phyloP scores from a whole-genome alignment of 2,113 vertebrate species.

The Aphyosemion australe region DNA sequence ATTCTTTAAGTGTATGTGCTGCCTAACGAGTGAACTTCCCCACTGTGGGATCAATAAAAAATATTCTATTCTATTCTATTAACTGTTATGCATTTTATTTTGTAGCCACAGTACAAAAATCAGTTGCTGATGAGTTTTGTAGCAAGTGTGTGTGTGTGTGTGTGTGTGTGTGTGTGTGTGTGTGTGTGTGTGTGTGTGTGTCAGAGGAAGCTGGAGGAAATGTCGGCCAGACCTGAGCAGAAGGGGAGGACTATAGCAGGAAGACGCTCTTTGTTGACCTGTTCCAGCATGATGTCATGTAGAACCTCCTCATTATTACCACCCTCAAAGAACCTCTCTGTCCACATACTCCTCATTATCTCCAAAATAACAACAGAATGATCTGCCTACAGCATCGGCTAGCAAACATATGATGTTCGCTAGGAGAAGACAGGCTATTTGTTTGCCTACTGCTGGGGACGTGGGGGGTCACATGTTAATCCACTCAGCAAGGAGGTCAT shows the following conservation, averaged over 20 bases:
- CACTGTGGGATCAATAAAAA: too few species aligned
- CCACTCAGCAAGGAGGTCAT: slow-evolving; percentile 49
- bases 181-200: slow-evolving; percentile 29
- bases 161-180: slow-evolving; percentile 20
- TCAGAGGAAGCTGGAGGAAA: slow-evolving; percentile 64
- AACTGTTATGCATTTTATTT: too few species aligned
- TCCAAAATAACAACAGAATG: slow-evolving; percentile 39
- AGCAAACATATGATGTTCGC: slow-evolving; percentile 48
- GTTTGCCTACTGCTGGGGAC: slow-evolving; percentile 11
- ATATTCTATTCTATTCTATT: too few species aligned
- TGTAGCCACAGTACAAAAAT: not conserved
- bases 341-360: slow-evolving; percentile 39
- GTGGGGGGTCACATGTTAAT: slow-evolving; percentile 47
- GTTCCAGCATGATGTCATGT: slow-evolving; percentile 72
- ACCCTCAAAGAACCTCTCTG: slow-evolving; percentile 17
- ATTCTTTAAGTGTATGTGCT: too few species aligned
- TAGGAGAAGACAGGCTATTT: slow-evolving; percentile 41
- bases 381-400: slow-evolving; percentile 52
- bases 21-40: too few species aligned
- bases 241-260: slow-evolving; percentile 70
- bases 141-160: slow-evolving; percentile 19
- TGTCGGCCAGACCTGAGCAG: slow-evolving; percentile 60
- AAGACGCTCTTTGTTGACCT: slow-evolving; percentile 73
- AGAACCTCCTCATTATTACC: slow-evolving; percentile 43
- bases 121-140: slow-evolving; percentile 8